Conservation (phyloP, 2,888 invertebrate genomes). For the Phalangium opilio region DNA sequence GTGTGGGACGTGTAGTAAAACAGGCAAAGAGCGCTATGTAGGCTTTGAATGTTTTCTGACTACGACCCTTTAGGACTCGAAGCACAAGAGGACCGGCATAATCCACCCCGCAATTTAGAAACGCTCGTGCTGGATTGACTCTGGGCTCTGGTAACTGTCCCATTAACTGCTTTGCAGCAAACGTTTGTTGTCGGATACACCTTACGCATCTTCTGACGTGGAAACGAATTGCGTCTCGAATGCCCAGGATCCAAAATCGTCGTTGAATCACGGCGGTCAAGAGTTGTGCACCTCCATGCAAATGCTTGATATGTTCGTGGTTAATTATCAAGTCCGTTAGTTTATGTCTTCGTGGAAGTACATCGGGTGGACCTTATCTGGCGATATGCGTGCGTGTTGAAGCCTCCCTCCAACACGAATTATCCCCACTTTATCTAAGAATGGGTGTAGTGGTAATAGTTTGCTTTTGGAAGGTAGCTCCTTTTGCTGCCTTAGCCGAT, state of each 20-base stretch:
- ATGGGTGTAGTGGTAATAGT: conserved; percentile 12
- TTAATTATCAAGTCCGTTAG: conserved; percentile 11
- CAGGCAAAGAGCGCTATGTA: no score
- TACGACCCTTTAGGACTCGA: not conserved
- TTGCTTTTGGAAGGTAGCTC: no score
- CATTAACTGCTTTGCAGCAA: conserved; percentile 1
- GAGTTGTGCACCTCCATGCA: conserved; percentile 11
- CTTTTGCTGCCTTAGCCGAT: no score
- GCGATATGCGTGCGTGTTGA: conserved; percentile 4
- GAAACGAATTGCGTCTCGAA: not conserved
- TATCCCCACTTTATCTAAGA: conserved; percentile 13
- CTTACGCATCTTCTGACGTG: conserved; percentile 4
- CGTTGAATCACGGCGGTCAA: conserved; percentile 1
- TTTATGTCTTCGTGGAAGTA: conserved; percentile 14
- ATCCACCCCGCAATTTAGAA: no score
- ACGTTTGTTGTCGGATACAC: conserved; percentile 3
- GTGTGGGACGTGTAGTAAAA: conserved; percentile 9
- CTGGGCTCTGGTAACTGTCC: conserved; percentile 4
- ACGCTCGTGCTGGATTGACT: not conserved
- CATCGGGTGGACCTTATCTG: conserved; percentile 14
- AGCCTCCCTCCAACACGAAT: conserved; percentile 18
- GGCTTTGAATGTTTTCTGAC: no score
- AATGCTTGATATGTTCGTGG: conserved; percentile 9
- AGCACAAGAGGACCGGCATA: no score
- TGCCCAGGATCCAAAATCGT: conserved; percentile 5